A percentile compares a stretch with the other conserved stretches of the same genome.
Conservation (phyloP, 2,797 vertebrate species). For the Chromobotia macracanthus region DNA sequence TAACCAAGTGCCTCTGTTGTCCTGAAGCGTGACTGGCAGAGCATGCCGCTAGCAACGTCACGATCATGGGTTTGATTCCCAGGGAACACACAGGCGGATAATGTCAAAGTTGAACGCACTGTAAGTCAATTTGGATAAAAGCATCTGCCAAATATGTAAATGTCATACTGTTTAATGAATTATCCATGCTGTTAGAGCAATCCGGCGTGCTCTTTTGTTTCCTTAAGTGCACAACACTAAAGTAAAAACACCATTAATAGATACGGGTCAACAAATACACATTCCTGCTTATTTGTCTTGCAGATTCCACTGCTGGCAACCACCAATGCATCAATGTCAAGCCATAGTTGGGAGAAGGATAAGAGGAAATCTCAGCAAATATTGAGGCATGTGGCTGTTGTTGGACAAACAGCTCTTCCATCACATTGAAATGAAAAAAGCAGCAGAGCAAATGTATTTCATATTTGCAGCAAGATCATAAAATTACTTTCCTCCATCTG, state of each 20-base stretch:
- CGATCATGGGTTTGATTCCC: background rate
- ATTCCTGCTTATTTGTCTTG: constrained; percentile 69
- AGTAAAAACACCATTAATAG: constrained; percentile 12
- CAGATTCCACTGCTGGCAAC: constrained; percentile 64
- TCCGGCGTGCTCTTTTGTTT: constrained; percentile 18
- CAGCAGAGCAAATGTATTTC: constrained; percentile 29
- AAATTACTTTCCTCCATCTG: constrained; percentile 13
- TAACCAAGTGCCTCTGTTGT: background rate
- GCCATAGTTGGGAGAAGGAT: constrained; percentile 55
- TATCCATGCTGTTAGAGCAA: constrained; percentile 28
- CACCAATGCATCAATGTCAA: constrained; percentile 67
- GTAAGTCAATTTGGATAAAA: background rate
- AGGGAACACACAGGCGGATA: background rate
- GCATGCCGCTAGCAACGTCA: background rate
- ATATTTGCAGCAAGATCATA: constrained; percentile 22
- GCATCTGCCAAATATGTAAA: background rate
- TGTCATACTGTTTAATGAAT: constrained; percentile 4
- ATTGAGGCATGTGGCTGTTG: constrained; percentile 61
- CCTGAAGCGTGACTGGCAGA: background rate
- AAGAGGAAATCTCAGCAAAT: constrained; percentile 63
- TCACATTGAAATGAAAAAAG: constrained; percentile 27
- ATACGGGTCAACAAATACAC: constrained; percentile 56
- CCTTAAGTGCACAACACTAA: constrained; percentile 37
- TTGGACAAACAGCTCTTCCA: constrained; percentile 39
- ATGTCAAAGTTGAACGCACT: background rate